These are phyloP conservation scores for Aphelenchoides bicaudatus DNA, from an alignment of 2,888 invertebrate species.

Conservation along the genomic window DNA sequence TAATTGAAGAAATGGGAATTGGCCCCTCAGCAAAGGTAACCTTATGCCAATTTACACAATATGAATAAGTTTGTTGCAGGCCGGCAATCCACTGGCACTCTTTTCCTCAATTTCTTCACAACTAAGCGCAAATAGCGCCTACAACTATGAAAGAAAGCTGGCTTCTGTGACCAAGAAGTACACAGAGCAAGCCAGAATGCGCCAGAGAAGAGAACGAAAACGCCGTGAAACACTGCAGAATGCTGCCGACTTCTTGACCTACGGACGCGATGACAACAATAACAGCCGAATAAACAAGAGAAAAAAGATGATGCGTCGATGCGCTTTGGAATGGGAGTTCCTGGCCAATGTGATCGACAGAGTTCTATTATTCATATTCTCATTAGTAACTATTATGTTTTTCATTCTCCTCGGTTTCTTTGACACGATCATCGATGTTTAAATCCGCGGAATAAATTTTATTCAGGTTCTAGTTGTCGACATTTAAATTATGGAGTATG, in stretches of 20 bases:
- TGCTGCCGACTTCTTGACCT: conserved; percentile 40
- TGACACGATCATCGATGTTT: conserved; percentile 28
- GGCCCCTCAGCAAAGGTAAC: conserved; percentile 22
- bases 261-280: conserved; percentile 27
- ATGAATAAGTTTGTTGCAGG: conserved; percentile 14
- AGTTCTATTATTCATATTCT: conserved; percentile 49
- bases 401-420: conserved; percentile 49
- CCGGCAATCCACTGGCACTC: conserved; percentile 34
- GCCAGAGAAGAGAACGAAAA: conserved; percentile 28
- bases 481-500: too few relatives aligned
- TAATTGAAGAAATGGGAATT: conserved; percentile 39
- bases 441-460: not conserved
- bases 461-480: too few relatives aligned
- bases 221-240: conserved; percentile 37
- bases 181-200: conserved; percentile 29
- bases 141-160: conserved; percentile 44
- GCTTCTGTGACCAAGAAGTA: conserved; percentile 53
- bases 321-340: conserved; percentile 58
- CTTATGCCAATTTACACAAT: not conserved
- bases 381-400: conserved; percentile 45
- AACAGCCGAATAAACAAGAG: conserved; percentile 49
- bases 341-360: conserved; percentile 56
- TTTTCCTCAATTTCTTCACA: conserved; percentile 48
- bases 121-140: conserved; percentile 36
- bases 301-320: conserved; percentile 51